A percentile compares a stretch with the other conserved stretches of the same genome.
phyloP scores from a whole-genome alignment of 30 jellyfish, hydroid and myxozoan genomes.

The Aurelia coerulea region DNA sequence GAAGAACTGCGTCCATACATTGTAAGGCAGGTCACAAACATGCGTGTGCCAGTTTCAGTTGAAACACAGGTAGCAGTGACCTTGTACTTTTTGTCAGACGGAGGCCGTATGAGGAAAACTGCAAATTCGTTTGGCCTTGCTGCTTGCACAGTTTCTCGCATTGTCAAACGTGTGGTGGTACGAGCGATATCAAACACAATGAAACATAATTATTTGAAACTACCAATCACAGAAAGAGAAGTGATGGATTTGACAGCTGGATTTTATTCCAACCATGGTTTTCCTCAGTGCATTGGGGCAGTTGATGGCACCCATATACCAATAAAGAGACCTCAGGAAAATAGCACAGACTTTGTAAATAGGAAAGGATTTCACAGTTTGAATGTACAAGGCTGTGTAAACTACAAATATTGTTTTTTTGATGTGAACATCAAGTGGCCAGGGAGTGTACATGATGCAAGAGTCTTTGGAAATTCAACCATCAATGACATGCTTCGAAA shows the following conservation, averaged over 20 bases:
- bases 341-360: slow-evolving; percentile 29
- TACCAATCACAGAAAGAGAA: slow-evolving; percentile 26
- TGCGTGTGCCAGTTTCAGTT: slow-evolving; percentile 36
- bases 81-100: slow-evolving; percentile 48
- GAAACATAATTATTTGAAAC: background rate
- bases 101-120: slow-evolving; percentile 53
- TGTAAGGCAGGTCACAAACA: slow-evolving; percentile 7
- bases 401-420: slow-evolving; percentile 18
- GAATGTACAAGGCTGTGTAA: slow-evolving; percentile 58
- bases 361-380: slow-evolving; percentile 37
- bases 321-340: slow-evolving; percentile 29
- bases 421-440: slow-evolving; percentile 44
- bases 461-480: background rate
- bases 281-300: too few relatives aligned
- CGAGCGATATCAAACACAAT: slow-evolving; percentile 21
- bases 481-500: too few relatives aligned
- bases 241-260: slow-evolving; percentile 8
- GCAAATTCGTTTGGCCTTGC: slow-evolving; percentile 54
- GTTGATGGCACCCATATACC: slow-evolving; percentile 10
- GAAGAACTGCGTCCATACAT: slow-evolving; percentile 19
- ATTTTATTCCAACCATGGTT: slow-evolving; percentile 23
- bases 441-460: slow-evolving; percentile 64
- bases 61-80: slow-evolving; percentile 60
- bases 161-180: background rate
- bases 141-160: slow-evolving; percentile 18